Conservation (phyloP, 2,113 vertebrate genomes). For the Fregetta grallaria region DNA sequence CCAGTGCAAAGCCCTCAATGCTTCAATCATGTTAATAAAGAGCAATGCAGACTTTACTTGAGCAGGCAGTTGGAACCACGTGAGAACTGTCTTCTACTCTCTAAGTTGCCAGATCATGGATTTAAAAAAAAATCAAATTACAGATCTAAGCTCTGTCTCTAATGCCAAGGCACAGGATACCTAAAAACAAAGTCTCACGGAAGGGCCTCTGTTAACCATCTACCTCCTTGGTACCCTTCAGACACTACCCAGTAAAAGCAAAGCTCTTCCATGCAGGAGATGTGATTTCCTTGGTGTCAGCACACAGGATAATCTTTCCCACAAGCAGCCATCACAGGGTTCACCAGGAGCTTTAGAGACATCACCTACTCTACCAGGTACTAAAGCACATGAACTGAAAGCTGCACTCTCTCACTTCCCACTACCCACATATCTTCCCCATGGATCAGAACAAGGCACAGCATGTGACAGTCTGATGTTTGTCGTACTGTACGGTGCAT, state of each 20-base stretch:
- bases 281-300: background rate
- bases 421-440: background rate
- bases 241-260: background rate
- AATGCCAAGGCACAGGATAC: background rate
- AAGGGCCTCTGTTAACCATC: background rate
- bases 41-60: background rate
- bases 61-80: background rate
- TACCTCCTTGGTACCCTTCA: background rate
- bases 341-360: background rate
- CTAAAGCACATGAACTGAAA: background rate
- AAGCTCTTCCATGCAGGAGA: background rate
- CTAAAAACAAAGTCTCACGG: background rate
- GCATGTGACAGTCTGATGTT: background rate
- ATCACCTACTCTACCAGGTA: background rate
- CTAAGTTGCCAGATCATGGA: background rate
- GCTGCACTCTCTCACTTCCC: background rate
- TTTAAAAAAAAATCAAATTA: background rate
- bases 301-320: background rate
- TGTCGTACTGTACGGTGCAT: background rate
- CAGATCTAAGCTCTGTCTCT: background rate
- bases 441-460: background rate
- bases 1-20: background rate
- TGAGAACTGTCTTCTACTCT: background rate
- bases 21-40: background rate
- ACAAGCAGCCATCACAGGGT: background rate